Base-by-base conservation (phyloP, 1,140 invertebrate species). In the Sycobia sp. region DNA sequence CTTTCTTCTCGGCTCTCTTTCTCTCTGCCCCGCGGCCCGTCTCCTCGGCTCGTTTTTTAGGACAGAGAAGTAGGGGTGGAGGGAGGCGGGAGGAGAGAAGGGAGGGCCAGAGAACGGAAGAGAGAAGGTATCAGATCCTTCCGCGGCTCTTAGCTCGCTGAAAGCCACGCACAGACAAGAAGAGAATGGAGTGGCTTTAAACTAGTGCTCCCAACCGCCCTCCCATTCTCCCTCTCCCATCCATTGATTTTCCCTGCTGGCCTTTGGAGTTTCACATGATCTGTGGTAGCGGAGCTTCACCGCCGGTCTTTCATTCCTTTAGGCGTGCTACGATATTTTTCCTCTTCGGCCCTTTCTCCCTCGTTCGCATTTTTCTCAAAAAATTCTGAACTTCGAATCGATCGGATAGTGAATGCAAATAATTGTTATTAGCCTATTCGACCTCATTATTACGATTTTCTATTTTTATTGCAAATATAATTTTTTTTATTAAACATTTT, bases 181-280 rank as follows among this genome's bases (percentile, higher is more conserved):
- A 59, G 25, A 43, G 58, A 60, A 51, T 49, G 36, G 58, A 51
- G 36, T 60, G 38, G 38, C 27, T 60, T 60, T 43, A 60, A 60
- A 51, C 67, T 58, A 53, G 68, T 57, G 59, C 63, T 65, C 46
- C 55, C 57, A 51, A 57, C 62, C 16, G 34, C 20, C 27, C 20
- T 38, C 23, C n/a, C 41, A 8, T 9, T n/a, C 29, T 29, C 27
- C 27, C 13, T n/a, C 14, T 44, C 13, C 9, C 10, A 10, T 36
- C 13, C 9, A 18, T 23, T 41, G 41, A 34, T 32, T 57, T 39
- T 58, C 34, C 56, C 56, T 34, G n/a, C 20, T 8, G 25, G 53
- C n/a, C 53, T 39, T 55, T 38, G 20, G n/a, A 54, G 14, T 39
- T 39, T 39, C 16, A 13, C 29, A 9, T 53, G 3, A 20, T 32